Base-by-base conservation (phyloP, 92 coral and sea anemone genomes). In the Siderastrea siderea region DNA sequence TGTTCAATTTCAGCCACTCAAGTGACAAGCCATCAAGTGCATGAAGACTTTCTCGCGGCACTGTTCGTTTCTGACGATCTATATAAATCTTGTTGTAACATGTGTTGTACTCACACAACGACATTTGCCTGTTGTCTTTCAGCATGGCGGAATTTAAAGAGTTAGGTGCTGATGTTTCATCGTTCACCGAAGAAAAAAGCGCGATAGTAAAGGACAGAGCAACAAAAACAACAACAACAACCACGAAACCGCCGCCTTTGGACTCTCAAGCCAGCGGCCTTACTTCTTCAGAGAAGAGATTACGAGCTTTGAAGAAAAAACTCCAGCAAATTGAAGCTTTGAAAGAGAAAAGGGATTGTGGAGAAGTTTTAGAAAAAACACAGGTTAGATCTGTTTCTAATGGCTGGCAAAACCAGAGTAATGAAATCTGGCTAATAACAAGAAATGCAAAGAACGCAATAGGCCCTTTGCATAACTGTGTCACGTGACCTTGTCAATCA, bases 241-340 rank as follows among this genome's bases (percentile, higher is more conserved):
- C 49, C 44, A 26, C 70, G 8, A 52, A 83, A 48, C 9, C 77
- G 10, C 53, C 68, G 44, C 55, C 84, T 19, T 4, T 15, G 68
- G 59, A 52, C 53, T 51, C 54, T 11, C 74, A 80, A 14, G 86
- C 54, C 68, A 84, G 87, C 74, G 84, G 90, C 1, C 95, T 90
- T 16, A 82, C 94, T 38, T 93, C 90, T 7, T 43, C 89, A 15
- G 99, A 98, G 83, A 98, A 95, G 90, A 90, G 91, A 80, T 74
- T 95, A 58, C 88, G 98, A 68, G 72, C 86, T 43, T 84, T 98
- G 68, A 92, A 90, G 88, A 98, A 98, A 82, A 95, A 95, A 72
- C 77, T 98, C 44, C 96, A 95, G 71, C 98, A 98, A 85, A 95
- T 98, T 68, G 79, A 94, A 50, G 73, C 51, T 17, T 85, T 98